A percentile compares a stretch with the other conserved stretches of the same genome.
Conservation (phyloP, 1,140 invertebrate genomes). For the Schlechtendalia chinensis region DNA sequence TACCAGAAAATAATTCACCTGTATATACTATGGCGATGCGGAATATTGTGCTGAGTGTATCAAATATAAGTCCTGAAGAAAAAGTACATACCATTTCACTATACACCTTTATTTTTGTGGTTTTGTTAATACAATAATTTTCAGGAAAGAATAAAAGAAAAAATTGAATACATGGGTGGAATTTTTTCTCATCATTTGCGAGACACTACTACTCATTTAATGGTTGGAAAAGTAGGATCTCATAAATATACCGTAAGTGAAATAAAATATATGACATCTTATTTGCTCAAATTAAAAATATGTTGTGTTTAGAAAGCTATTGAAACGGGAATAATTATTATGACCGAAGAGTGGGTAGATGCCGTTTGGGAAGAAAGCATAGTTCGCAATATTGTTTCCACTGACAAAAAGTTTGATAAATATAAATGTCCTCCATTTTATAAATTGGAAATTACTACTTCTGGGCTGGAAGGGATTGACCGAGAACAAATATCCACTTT, state of each 20-base stretch:
- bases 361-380: constrained; percentile 74
- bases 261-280: constrained; percentile 11
- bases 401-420: constrained; percentile 65
- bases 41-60: constrained; percentile 70
- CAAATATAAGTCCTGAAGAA: constrained; percentile 64
- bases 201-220: constrained; percentile 75
- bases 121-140: constrained; percentile 46
- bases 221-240: constrained; percentile 71
- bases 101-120: background rate
- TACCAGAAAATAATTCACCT: constrained; percentile 73
- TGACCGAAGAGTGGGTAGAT: constrained; percentile 76
- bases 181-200: constrained; percentile 70
- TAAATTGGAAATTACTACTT: constrained; percentile 75
- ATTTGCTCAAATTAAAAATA: constrained; percentile 45
- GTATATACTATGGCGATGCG: constrained; percentile 80
- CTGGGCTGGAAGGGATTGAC: constrained; percentile 67
- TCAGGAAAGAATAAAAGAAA: constrained; percentile 66
- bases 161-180: constrained; percentile 81
- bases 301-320: constrained; percentile 65
- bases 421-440: constrained; percentile 76
- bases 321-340: constrained; percentile 69
- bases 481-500: constrained; percentile 70
- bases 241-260: constrained; percentile 69
- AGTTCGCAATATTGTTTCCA: constrained; percentile 63
- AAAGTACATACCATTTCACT: constrained; percentile 60